A percentile compares a stretch with the other conserved stretches of the same genome.
phyloP scores from a whole-genome alignment of 1,140 invertebrate genomes.

The Branchinecta lindahli region DNA sequence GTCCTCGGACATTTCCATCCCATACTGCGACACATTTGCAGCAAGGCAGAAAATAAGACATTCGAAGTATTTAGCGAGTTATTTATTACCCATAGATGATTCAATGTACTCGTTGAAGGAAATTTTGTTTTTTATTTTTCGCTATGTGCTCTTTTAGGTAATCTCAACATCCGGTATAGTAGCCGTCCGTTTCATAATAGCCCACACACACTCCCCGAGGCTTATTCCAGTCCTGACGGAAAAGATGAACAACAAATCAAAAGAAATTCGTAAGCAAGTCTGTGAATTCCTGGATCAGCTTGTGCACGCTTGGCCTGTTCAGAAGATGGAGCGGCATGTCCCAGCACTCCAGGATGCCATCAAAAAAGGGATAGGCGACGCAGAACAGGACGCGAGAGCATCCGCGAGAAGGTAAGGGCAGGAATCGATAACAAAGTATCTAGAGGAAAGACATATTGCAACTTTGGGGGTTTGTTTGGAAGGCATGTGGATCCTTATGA shows the following conservation, averaged over 20 bases:
- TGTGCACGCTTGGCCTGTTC: conserved; percentile 65
- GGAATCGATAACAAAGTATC: too few species aligned
- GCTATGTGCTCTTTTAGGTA: conserved; percentile 39
- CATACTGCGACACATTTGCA: too few species aligned
- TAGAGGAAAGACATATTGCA: too few species aligned
- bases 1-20: too few species aligned
- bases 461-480: too few species aligned
- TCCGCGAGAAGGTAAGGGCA: conserved; percentile 50
- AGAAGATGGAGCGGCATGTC: conserved; percentile 65
- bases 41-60: too few species aligned
- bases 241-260: conserved; percentile 62
- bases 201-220: conserved; percentile 64
- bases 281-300: conserved; percentile 74
- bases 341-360: conserved; percentile 62
- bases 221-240: conserved; percentile 72
- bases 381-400: conserved; percentile 69
- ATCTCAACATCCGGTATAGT: conserved; percentile 78
- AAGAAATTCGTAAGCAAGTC: conserved; percentile 64
- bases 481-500: too few species aligned
- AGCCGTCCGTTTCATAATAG: conserved; percentile 73
- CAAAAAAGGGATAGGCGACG: conserved; percentile 76
- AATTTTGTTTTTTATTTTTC: too few species aligned
- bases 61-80: too few species aligned
- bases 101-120: too few species aligned
- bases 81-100: too few species aligned